Evolutionary conservation across 2,888 invertebrate genomes (phyloP).

Genomic region (Dicyrtoma fusca): DNA sequence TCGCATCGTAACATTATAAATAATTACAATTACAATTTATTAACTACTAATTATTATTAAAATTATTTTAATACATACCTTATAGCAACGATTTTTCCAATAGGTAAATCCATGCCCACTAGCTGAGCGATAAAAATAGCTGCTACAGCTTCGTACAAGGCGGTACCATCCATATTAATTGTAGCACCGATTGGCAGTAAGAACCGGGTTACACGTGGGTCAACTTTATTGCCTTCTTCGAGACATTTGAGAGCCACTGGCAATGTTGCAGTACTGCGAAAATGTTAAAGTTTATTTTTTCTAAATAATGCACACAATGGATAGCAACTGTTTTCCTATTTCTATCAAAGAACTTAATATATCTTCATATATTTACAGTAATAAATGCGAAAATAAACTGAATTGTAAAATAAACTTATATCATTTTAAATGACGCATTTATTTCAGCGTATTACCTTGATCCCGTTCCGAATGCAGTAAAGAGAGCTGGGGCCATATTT

Average conservation of each 20-base stretch:
- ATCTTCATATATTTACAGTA: too few species aligned
- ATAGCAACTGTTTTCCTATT: background rate
- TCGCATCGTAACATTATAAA: too few species aligned
- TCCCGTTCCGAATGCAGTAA: conserved; percentile 94
- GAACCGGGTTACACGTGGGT: conserved; percentile 47
- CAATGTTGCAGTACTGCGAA: conserved; percentile 48
- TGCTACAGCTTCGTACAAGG: conserved; percentile 46
- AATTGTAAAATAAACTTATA: background rate
- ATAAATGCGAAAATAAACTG: background rate
- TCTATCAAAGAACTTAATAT: too few species aligned
- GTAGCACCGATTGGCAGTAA: conserved; percentile 52
- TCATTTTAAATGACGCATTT: background rate
- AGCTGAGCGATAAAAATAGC: conserved; percentile 51
- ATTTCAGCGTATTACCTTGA: conserved; percentile 75
- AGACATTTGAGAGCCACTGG: conserved; percentile 48
- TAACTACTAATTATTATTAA: too few species aligned
- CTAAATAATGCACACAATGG: conserved; percentile 1
- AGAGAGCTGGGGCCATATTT: conserved; percentile 87
- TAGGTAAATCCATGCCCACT: conserved; percentile 33
- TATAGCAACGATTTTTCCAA: conserved; percentile 52
- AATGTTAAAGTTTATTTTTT: background rate
- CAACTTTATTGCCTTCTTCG: conserved; percentile 49
- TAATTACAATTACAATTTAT: background rate
- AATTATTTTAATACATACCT: conserved; percentile 40
- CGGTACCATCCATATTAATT: conserved; percentile 50